Conservation (phyloP, 2,113 vertebrate species). For the Ovibos moschatus region DNA sequence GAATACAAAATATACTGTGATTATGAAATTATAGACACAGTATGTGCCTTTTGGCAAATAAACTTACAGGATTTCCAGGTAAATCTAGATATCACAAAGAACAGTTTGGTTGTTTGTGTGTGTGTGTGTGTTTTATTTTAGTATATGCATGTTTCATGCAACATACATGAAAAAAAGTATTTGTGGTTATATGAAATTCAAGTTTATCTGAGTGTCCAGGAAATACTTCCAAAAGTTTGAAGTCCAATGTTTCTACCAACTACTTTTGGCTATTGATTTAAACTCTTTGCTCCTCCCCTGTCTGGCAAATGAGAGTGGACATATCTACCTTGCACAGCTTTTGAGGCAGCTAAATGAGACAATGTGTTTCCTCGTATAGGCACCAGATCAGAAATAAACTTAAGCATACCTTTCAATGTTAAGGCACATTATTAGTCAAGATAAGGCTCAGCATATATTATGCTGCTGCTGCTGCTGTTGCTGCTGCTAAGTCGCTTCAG, state of each 20-base stretch:
- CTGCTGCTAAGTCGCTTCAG: too few relatives aligned
- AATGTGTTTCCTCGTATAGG: not conserved
- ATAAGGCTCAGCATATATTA: not conserved
- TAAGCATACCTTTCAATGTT: not conserved
- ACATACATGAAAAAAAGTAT: not conserved
- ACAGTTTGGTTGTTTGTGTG: not conserved
- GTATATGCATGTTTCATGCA: not conserved
- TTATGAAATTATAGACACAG: not conserved
- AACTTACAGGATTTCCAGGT: not conserved
- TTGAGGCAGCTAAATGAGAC: not conserved
- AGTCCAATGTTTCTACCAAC: not conserved
- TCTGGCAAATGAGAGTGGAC: not conserved
- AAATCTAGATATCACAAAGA: not conserved
- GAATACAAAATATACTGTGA: not conserved
- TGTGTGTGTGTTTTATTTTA: not conserved
- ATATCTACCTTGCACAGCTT: not conserved
- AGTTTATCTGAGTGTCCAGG: not conserved
- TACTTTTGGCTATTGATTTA: not conserved
- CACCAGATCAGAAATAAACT: not conserved
- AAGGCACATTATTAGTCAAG: not conserved
- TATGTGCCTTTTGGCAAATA: not conserved
- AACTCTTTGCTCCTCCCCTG: not conserved
- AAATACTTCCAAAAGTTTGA: not conserved
- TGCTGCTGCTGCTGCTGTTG: not conserved
- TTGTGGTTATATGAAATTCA: not conserved